phyloP scores from a whole-genome alignment of 1,140 invertebrate species.

The Ditylenchus dipsaci region DNA sequence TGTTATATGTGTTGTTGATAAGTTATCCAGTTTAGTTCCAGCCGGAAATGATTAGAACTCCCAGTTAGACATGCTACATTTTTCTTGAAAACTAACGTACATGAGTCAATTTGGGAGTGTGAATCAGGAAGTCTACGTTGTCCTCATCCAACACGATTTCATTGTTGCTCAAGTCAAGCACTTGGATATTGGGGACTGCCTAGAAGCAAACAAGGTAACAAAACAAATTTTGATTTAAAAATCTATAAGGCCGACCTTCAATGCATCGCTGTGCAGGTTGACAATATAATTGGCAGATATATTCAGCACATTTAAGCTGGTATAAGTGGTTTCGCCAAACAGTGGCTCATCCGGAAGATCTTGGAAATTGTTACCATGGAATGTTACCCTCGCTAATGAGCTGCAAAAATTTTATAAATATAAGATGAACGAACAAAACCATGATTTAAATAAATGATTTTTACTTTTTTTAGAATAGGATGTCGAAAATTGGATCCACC shows the following conservation, averaged over 20 bases:
- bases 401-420: conserved; percentile 4
- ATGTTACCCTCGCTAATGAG: conserved; percentile 40
- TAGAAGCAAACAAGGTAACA: no score
- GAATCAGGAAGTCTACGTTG: conserved; percentile 51
- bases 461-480: no score
- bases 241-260: conserved; percentile 12
- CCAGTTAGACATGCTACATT: neutral
- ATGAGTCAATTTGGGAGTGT: conserved; percentile 49
- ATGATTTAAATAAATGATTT: no score
- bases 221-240: no score
- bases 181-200: conserved; percentile 50
- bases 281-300: conserved; percentile 58
- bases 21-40: no score
- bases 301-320: conserved; percentile 41
- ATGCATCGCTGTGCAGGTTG: conserved; percentile 51
- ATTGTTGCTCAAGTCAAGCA: conserved; percentile 55
- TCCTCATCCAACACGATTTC: conserved; percentile 51
- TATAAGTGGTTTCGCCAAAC: conserved; percentile 42
- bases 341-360: conserved; percentile 51
- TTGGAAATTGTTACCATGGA: conserved; percentile 58
- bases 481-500: no score
- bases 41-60: neutral
- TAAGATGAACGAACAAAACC: no score
- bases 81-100: no score
- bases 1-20: no score